Evolutionary conservation across 2,113 vertebrate genomes (phyloP).

Genomic region (Agapornis roseicollis): DNA sequence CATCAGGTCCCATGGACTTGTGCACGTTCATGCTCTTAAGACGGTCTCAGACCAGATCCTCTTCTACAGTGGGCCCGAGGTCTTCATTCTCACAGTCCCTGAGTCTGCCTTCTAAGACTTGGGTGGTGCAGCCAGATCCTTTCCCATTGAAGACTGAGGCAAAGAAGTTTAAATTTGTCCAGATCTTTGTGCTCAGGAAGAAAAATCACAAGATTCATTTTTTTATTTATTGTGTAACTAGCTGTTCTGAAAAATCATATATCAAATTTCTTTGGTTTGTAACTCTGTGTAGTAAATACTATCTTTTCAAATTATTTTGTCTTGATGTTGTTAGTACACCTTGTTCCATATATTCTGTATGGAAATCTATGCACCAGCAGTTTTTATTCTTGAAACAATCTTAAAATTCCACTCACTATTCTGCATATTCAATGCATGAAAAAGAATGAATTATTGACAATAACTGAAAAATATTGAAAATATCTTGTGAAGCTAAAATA

Average conservation of each 20-base stretch:
- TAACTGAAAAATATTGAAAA: background rate
- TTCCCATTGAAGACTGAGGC: too few relatives aligned
- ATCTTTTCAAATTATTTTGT: background rate
- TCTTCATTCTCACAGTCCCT: too few relatives aligned
- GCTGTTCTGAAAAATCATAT: background rate
- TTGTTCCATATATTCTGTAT: background rate
- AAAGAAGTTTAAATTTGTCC: background rate
- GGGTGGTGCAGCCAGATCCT: too few relatives aligned
- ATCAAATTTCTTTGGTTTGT: background rate
- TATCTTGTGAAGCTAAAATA: background rate
- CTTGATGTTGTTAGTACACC: background rate
- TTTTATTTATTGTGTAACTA: background rate
- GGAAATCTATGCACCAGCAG: background rate
- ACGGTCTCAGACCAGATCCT: too few relatives aligned
- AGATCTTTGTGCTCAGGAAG: background rate
- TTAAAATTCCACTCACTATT: background rate
- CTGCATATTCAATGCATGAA: background rate
- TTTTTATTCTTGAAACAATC: background rate
- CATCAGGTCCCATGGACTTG: too few relatives aligned
- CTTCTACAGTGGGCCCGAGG: too few relatives aligned
- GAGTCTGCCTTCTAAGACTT: too few relatives aligned
- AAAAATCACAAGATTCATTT: background rate
- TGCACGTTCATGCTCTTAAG: too few relatives aligned
- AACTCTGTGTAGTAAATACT: background rate
- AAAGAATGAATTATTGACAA: background rate